These are phyloP conservation scores for Bombus waltoni DNA, from an alignment of 1,140 invertebrate species.

Conservation along the genomic window DNA sequence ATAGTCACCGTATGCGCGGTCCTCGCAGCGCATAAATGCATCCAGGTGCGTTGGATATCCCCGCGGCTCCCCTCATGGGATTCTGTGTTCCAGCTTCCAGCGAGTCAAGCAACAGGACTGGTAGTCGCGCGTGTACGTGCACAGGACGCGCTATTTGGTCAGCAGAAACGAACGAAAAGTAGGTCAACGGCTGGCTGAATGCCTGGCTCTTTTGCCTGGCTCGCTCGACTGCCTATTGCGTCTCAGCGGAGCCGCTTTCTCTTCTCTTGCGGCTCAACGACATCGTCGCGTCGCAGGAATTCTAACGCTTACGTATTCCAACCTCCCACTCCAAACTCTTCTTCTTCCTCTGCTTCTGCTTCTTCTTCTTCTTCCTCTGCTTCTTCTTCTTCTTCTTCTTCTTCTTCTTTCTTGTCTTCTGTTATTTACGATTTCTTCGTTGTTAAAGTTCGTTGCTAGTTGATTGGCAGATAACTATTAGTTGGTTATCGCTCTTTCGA, in stretches of 20 bases:
- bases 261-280: slow-evolving; percentile 70
- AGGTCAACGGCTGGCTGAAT: slow-evolving; percentile 72
- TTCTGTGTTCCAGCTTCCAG: slow-evolving; percentile 28
- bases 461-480: not conserved
- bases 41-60: slow-evolving; percentile 63
- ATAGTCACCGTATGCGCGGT: slow-evolving; percentile 1
- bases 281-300: slow-evolving; percentile 65
- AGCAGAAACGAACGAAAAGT: slow-evolving; percentile 74
- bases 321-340: slow-evolving; percentile 24
- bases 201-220: slow-evolving; percentile 56
- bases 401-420: not conserved
- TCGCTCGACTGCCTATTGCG: slow-evolving; percentile 60
- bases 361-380: not conserved
- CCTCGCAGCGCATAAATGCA: slow-evolving; percentile 64
- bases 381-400: too few species aligned
- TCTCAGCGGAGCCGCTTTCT: slow-evolving; percentile 74
- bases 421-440: slow-evolving; percentile 21
- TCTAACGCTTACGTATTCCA: slow-evolving; percentile 72
- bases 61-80: not conserved
- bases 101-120: slow-evolving; percentile 52
- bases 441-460: not conserved
- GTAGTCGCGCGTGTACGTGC: slow-evolving; percentile 43
- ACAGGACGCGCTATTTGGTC: slow-evolving; percentile 69
- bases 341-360: not conserved
- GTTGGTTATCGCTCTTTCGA: not conserved